Base-by-base conservation (phyloP, 1,140 invertebrate genomes). In the Caligus rogercresseyi region DNA sequence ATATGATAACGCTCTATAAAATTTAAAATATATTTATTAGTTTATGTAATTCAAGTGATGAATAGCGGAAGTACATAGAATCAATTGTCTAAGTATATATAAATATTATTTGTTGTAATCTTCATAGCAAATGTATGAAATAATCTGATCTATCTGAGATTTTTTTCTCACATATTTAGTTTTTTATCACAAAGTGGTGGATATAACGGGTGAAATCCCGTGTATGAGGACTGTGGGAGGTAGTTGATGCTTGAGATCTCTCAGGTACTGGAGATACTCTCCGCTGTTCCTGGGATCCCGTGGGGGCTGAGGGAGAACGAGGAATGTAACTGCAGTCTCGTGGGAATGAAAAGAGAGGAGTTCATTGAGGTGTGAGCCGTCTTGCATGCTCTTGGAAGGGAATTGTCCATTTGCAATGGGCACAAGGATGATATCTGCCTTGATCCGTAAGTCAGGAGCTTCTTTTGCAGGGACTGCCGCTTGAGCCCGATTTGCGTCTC, bases 181-280 rank as follows among this genome's bases (percentile, higher is more conserved):
- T 63, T 60, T 16, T 19, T 3, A 25, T 75, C 71, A 94, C 63
- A 98, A 76, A n/a, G 90, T 87, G 0, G 93, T 98, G 0, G 92
- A 96, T 14, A 90, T 98, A 3, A 98, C 94, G 3, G 89, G 85
- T 69, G 83, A 91, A 1, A 97, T 79, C 4, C 95, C 95, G 70
- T 96, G 87, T 0, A 98, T 91, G 31, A 96, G 78, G 63, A 98
- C 81, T 2, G 88, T 89, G 7, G 93, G 92, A 3, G 89, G 87
- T 25, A 97, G 77, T 72, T 87, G 81, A 51, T 81, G 80, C 0
- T 91, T 93, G 59, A 98, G 75, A 62, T 81, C 78, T 19, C 84
- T 83, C 54, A 98, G 76, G 54, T 84, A 76, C 67, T 85, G 74
- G 16, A 92, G 74, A 69, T 85, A 85, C n/a, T 74, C 70, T 19